These are phyloP conservation scores for Sitobion miscanthi DNA, from an alignment of 1,140 invertebrate genomes.

Conservation along the genomic window DNA sequence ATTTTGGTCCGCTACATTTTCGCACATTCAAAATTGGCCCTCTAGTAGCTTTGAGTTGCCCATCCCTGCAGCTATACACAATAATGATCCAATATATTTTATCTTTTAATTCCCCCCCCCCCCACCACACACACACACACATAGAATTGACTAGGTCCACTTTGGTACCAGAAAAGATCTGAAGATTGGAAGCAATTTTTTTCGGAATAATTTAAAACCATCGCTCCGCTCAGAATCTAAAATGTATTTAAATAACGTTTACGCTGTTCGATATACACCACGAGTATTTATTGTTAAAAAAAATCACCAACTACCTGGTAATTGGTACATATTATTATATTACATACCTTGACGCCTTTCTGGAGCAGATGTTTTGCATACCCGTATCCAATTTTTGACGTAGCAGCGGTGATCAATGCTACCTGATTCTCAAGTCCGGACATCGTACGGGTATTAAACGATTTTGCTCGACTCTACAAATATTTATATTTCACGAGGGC, in stretches of 20 bases:
- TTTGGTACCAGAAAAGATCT: too few species aligned
- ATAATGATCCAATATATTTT: too few species aligned
- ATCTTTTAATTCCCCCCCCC: too few species aligned
- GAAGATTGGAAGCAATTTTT: too few species aligned
- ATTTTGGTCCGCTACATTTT: too few species aligned
- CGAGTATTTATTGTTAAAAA: not conserved
- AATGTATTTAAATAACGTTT: not conserved
- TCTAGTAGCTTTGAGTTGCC: too few species aligned
- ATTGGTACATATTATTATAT: not conserved
- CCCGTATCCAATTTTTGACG: not conserved
- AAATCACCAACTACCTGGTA: not conserved
- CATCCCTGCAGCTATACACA: too few species aligned
- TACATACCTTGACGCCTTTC: not conserved
- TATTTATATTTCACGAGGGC: too few species aligned
- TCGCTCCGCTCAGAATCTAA: not conserved
- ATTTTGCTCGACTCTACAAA: not conserved
- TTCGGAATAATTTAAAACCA: too few species aligned
- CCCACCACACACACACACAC: too few species aligned
- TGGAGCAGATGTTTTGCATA: not conserved
- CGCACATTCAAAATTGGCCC: too few species aligned
- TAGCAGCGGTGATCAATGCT: not conserved
- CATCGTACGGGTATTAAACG: not conserved
- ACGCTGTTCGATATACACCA: not conserved
- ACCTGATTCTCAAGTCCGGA: not conserved
- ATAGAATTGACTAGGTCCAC: too few species aligned